A percentile compares a stretch with the other conserved stretches of the same genome.
Conservation (phyloP, 2,888 invertebrate species). For the Seira ritae region DNA sequence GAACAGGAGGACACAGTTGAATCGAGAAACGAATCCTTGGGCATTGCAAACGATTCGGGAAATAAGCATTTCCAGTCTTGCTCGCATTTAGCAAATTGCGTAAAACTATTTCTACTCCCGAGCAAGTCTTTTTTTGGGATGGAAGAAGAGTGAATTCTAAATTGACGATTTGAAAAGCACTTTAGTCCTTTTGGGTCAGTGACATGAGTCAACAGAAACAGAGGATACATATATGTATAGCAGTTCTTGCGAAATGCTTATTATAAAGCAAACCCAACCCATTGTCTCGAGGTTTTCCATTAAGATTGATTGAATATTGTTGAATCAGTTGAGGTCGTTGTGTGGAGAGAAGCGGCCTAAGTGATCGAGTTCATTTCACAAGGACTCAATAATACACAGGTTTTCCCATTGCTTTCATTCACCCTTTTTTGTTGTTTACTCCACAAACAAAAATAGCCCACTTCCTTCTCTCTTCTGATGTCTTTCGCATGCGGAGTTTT, state of each 20-base stretch:
- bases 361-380: not conserved
- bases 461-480: too few species aligned
- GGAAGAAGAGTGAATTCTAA: not conserved
- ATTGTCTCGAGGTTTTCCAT: constrained; percentile 3
- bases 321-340: too few species aligned
- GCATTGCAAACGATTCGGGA: not conserved
- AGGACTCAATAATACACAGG: too few species aligned
- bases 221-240: not conserved
- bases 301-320: constrained; percentile 1
- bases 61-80: not conserved
- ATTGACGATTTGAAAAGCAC: constrained; percentile 34
- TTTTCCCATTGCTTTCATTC: too few species aligned
- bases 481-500: too few species aligned
- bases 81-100: too few species aligned
- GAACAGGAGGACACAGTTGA: constrained; percentile 2
- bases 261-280: not conserved
- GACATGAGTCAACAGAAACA: constrained; percentile 16
- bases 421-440: too few species aligned
- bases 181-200: constrained; percentile 47
- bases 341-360: not conserved
- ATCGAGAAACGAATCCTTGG: not conserved
- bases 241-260: not conserved
- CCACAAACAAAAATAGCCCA: too few species aligned
- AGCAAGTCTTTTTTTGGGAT: not conserved
- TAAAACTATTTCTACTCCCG: too few species aligned